phyloP scores from a whole-genome alignment of 2,113 vertebrate genomes.

The Gasterosteus nipponicus region DNA sequence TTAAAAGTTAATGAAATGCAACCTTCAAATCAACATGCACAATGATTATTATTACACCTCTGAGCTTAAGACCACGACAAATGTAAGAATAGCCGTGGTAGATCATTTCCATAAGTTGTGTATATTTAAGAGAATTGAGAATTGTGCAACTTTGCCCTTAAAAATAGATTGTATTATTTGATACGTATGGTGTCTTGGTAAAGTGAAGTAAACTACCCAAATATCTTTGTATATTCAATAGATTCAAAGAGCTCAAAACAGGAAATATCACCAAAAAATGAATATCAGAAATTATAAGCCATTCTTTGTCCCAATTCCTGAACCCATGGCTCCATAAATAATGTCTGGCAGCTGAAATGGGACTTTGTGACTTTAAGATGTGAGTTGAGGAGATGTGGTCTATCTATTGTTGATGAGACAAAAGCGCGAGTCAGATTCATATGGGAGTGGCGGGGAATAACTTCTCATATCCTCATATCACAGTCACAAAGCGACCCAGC shows the following conservation, averaged over 20 bases:
- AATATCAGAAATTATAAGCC: slow-evolving; percentile 38
- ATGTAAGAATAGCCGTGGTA: background rate
- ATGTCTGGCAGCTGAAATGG: slow-evolving; percentile 79
- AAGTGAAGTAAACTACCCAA: background rate
- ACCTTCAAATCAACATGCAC: background rate
- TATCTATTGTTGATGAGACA: slow-evolving; percentile 94
- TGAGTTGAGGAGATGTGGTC: slow-evolving; percentile 86
- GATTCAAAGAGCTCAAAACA: slow-evolving; percentile 1
- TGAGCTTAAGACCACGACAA: background rate
- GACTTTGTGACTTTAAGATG: slow-evolving; percentile 93
- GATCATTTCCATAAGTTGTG: background rate
- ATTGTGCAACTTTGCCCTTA: background rate
- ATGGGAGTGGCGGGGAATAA: slow-evolving; percentile 85
- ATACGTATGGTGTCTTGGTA: background rate
- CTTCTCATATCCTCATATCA: slow-evolving; percentile 84
- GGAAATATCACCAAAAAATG: slow-evolving; percentile 10
- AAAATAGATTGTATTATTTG: background rate
- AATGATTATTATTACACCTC: background rate
- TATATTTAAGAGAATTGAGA: background rate
- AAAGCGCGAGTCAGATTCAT: slow-evolving; percentile 90
- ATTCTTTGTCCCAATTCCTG: slow-evolving; percentile 47
- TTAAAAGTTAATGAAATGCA: slow-evolving; percentile 16
- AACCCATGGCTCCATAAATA: slow-evolving; percentile 68
- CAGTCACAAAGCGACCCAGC: slow-evolving; percentile 79
- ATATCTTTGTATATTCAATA: background rate